phyloP scores from a whole-genome alignment of 2,113 vertebrate species.

The Notarius quadriscutis region DNA sequence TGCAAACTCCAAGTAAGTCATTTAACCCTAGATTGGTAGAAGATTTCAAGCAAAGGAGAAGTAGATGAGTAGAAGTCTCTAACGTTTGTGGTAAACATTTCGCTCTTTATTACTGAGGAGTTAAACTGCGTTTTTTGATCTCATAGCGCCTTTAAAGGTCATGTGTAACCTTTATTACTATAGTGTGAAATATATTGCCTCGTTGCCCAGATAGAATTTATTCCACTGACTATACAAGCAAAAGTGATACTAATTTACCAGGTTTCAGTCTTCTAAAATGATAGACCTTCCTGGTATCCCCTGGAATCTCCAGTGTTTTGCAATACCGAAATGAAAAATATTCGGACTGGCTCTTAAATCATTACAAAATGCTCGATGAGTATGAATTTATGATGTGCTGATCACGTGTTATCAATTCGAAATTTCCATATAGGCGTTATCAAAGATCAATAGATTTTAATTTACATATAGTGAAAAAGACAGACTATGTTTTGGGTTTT shows the following conservation, averaged over 20 bases:
- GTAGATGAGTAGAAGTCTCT: slow-evolving; percentile 38
- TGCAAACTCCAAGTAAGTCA: slow-evolving; percentile 79
- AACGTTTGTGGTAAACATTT: slow-evolving; percentile 58
- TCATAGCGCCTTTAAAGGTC: neutral
- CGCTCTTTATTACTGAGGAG: slow-evolving; percentile 48
- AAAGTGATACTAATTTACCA: neutral
- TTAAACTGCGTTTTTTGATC: slow-evolving; percentile 36
- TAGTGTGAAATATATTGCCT: neutral
- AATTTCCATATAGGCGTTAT: neutral
- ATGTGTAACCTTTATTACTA: neutral
- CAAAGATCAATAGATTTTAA: neutral
- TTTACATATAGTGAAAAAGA: neutral
- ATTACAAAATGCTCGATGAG: neutral
- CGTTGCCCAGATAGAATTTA: neutral
- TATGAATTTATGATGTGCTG: neutral
- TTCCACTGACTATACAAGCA: neutral
- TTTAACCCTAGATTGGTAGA: slow-evolving; percentile 53
- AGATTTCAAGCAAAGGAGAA: slow-evolving; percentile 42
- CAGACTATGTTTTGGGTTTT: neutral
- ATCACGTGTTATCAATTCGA: neutral
- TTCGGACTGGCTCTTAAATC: neutral
- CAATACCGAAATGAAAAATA: neutral
- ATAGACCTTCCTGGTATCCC: neutral
- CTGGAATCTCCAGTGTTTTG: neutral
- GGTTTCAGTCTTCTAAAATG: neutral